These are phyloP conservation scores for Tachycineta bicolor DNA, from an alignment of 2,113 vertebrate genomes.

Conservation along the genomic window DNA sequence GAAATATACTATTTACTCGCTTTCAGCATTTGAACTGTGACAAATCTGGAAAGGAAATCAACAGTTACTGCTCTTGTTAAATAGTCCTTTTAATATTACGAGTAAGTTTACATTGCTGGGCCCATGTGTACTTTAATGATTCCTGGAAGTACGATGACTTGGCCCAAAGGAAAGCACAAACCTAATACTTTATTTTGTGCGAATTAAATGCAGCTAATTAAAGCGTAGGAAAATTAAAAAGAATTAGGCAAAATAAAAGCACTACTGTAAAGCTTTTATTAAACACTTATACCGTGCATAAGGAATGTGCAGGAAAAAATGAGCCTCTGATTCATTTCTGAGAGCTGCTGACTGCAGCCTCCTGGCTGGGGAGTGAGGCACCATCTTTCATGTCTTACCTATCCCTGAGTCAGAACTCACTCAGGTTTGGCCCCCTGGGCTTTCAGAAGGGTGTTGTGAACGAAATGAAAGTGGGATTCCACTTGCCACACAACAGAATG, in stretches of 20 bases:
- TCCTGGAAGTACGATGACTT: constrained; percentile 41
- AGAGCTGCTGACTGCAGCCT: neutral
- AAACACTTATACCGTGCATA: neutral
- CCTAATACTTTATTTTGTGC: constrained; percentile 10
- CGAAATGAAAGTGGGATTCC: neutral
- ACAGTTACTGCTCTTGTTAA: constrained; percentile 47
- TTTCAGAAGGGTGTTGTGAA: neutral
- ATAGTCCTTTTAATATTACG: constrained; percentile 56
- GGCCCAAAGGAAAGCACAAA: constrained; percentile 58
- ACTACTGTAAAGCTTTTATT: constrained; percentile 16
- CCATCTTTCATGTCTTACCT: neutral
- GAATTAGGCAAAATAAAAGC: constrained; percentile 20
- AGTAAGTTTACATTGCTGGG: constrained; percentile 39
- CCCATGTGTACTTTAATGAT: constrained; percentile 50
- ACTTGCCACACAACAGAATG: neutral
- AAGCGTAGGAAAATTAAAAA: constrained; percentile 52
- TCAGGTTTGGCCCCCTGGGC: neutral
- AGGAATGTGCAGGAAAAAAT: neutral
- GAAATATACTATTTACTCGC: constrained; percentile 32
- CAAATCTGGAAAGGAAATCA: constrained; percentile 48
- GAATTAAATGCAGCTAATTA: constrained; percentile 58
- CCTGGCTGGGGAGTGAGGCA: neutral
- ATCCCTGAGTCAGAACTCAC: neutral
- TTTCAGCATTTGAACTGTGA: constrained; percentile 56
- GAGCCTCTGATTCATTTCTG: neutral